Conservation (phyloP, 2,113 vertebrate species). For the Cebidichthys violaceus region DNA sequence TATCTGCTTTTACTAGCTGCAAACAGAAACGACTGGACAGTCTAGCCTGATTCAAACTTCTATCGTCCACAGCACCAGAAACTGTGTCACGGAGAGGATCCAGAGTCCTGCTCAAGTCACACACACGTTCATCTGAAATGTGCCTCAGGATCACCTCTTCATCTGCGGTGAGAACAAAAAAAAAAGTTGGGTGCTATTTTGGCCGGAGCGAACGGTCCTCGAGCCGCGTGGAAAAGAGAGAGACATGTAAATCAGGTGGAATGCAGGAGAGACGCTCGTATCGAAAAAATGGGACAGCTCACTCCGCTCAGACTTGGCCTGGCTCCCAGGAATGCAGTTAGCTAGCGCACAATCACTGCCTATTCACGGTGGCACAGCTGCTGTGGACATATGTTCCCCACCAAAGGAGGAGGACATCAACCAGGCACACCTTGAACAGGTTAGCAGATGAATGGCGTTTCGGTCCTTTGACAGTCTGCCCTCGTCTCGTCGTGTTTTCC, state of each 20-base stretch:
- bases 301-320: slow-evolving; percentile 80
- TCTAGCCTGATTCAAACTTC: slow-evolving; percentile 14
- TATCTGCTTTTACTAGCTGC: neutral
- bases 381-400: slow-evolving; percentile 84
- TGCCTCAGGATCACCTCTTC: slow-evolving; percentile 47
- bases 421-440: slow-evolving; percentile 83
- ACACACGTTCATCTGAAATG: slow-evolving; percentile 28
- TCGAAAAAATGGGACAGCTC: slow-evolving; percentile 77
- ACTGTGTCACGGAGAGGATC: slow-evolving; percentile 33
- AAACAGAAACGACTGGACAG: slow-evolving; percentile 30
- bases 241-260: slow-evolving; percentile 78
- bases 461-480: slow-evolving; percentile 79
- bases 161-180: slow-evolving; percentile 39
- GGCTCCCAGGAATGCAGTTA: slow-evolving; percentile 82
- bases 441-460: slow-evolving; percentile 82
- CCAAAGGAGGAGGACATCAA: slow-evolving; percentile 83
- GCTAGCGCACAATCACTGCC: slow-evolving; percentile 79
- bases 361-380: slow-evolving; percentile 84
- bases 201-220: slow-evolving; percentile 44
- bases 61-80: slow-evolving; percentile 23
- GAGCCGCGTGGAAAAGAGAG: slow-evolving; percentile 25
- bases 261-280: slow-evolving; percentile 60
- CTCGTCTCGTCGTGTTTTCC: slow-evolving; percentile 70
- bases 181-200: slow-evolving; percentile 34
- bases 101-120: slow-evolving; percentile 38